These are phyloP conservation scores for Chaetodon trifascialis DNA, from an alignment of 2,113 vertebrate species.

Conservation along the genomic window DNA sequence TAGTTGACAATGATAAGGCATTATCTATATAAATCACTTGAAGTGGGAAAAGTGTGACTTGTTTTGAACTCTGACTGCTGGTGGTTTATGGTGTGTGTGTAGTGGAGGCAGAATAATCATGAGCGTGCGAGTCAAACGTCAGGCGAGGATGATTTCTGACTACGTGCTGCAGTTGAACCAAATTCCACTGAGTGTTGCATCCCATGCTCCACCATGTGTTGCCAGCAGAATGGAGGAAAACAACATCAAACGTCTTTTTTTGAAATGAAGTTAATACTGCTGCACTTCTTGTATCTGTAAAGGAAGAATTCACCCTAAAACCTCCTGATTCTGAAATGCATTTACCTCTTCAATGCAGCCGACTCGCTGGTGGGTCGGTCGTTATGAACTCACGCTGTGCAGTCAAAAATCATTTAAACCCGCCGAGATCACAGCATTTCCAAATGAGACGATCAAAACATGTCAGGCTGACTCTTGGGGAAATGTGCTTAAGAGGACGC, in stretches of 20 bases:
- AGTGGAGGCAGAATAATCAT: neutral
- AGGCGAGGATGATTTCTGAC: neutral
- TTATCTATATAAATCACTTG: neutral
- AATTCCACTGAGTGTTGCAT: neutral
- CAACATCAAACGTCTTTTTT: neutral
- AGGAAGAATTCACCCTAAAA: neutral
- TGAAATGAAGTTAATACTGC: neutral
- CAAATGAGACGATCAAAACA: neutral
- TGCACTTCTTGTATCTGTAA: neutral
- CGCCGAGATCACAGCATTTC: neutral
- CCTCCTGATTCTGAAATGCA: neutral
- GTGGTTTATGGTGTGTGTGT: neutral
- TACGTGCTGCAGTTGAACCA: neutral
- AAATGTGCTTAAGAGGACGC: neutral
- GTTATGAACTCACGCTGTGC: neutral
- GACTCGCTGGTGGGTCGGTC: neutral
- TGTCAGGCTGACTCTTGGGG: neutral
- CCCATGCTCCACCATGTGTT: neutral
- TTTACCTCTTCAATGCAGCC: neutral
- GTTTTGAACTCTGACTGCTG: neutral
- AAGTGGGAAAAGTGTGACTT: neutral
- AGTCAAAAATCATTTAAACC: conserved; percentile 4
- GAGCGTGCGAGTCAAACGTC: conserved; percentile 9
- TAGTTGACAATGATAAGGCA: neutral
- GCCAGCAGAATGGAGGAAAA: neutral